Percentiles rank a stretch among this genome's conserved stretches.
Conservation (phyloP, 2,888 invertebrate genomes). For the Encarsia formosa region DNA sequence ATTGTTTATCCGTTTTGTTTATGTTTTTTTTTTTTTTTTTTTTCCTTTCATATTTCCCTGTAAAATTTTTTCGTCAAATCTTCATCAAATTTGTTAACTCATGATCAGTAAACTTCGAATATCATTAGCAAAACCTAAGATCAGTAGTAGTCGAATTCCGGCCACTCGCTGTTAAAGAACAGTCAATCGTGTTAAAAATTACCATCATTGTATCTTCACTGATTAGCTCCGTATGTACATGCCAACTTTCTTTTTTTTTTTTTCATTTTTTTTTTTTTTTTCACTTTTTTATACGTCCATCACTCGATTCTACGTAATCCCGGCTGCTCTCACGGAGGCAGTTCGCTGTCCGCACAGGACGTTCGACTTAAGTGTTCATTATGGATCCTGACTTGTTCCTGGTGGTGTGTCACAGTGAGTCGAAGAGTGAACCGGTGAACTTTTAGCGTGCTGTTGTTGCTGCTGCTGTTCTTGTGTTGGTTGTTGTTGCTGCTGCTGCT, state of each 20-base stretch:
- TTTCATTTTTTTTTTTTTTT: too few relatives aligned
- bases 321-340: conserved; percentile 37
- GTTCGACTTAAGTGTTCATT: conserved; percentile 38
- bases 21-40: too few relatives aligned
- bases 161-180: conserved; percentile 8
- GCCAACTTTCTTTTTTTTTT: too few relatives aligned
- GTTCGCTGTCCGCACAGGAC: conserved; percentile 28
- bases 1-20: too few relatives aligned
- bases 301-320: conserved; percentile 23
- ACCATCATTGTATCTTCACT: conserved; percentile 15
- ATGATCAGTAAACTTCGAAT: conserved; percentile 3
- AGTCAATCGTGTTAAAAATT: conserved; percentile 16
- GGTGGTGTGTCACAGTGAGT: conserved; percentile 40
- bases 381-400: conserved; percentile 47
- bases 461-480: conserved; percentile 23
- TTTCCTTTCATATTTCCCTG: conserved; percentile 1
- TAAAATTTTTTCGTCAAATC: background rate
- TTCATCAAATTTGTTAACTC: background rate
- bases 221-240: conserved; percentile 22
- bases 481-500: conserved; percentile 23
- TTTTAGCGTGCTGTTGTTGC: conserved; percentile 34
- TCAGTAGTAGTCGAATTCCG: too few relatives aligned
- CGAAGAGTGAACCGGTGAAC: conserved; percentile 37
- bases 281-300: too few relatives aligned
- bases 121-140: too few relatives aligned